phyloP scores from a whole-genome alignment of 2,888 invertebrate genomes.

The Mythimna vitellina region DNA sequence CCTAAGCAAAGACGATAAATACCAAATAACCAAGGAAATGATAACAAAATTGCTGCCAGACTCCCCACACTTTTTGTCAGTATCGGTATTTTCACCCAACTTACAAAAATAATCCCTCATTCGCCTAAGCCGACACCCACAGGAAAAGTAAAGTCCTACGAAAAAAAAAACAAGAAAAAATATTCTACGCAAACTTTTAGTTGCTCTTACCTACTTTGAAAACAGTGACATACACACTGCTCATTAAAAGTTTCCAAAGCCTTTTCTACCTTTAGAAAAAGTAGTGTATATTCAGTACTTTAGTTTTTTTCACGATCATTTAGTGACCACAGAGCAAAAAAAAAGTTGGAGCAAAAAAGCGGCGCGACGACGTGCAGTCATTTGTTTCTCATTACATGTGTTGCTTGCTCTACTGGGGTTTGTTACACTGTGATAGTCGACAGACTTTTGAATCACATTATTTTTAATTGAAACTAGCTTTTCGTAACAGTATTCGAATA shows the following conservation, averaged over 20 bases:
- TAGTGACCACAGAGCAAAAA: constrained; percentile 36
- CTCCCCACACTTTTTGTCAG: background rate
- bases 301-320: constrained; percentile 41
- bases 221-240: constrained; percentile 47
- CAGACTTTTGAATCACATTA: background rate
- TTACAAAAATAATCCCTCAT: background rate
- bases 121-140: background rate
- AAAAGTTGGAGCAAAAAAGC: constrained; percentile 14
- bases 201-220: constrained; percentile 30
- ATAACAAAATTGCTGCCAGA: background rate
- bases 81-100: background rate
- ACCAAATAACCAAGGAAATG: background rate
- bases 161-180: constrained; percentile 10
- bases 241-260: constrained; percentile 56
- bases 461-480: no score
- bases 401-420: constrained; percentile 35
- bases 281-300: constrained; percentile 31
- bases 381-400: constrained; percentile 53
- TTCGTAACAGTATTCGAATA: no score
- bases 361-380: constrained; percentile 4
- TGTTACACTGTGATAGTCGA: constrained; percentile 25
- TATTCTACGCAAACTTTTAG: constrained; percentile 23
- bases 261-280: constrained; percentile 31
- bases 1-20: background rate
- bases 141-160: background rate